A percentile compares a stretch with the other conserved stretches of the same genome.
Conservation (phyloP, 2,113 vertebrate species). For the Eira barbara region DNA sequence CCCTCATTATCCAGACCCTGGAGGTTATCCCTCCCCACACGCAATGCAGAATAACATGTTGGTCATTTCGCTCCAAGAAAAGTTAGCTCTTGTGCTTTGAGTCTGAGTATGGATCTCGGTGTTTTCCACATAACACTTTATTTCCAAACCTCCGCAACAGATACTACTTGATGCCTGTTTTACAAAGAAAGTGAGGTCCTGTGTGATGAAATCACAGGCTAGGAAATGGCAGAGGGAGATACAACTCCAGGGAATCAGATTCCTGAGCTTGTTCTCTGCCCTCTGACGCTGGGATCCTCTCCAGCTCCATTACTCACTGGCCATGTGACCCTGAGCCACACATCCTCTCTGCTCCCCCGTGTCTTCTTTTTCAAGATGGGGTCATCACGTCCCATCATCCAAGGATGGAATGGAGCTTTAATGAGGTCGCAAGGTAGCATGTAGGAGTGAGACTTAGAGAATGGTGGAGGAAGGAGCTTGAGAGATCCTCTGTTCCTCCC, state of each 20-base stretch:
- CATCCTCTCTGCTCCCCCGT: neutral
- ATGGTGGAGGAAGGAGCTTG: neutral
- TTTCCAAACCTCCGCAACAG: neutral
- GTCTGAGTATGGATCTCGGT: neutral
- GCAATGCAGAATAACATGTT: neutral
- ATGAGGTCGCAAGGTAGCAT: neutral
- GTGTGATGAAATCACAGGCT: rapidly evolving
- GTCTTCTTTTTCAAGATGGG: neutral
- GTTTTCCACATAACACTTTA: neutral
- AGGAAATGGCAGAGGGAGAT: rapidly evolving
- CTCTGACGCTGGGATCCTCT: neutral
- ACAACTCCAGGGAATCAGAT: neutral
- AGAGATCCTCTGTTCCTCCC: neutral
- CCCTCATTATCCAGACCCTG: too few species aligned
- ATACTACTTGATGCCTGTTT: neutral
- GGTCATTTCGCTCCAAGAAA: neutral
- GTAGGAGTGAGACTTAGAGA: neutral
- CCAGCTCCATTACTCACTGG: too few species aligned
- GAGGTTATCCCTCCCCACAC: rapidly evolving
- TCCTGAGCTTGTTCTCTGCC: neutral
- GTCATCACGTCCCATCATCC: neutral
- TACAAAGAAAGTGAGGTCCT: neutral
- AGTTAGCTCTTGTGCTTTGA: neutral
- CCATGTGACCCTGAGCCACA: neutral
- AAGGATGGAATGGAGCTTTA: too few species aligned